These are phyloP conservation scores for Microhierax caerulescens DNA, from an alignment of 2,797 vertebrate species.

Conservation along the genomic window DNA sequence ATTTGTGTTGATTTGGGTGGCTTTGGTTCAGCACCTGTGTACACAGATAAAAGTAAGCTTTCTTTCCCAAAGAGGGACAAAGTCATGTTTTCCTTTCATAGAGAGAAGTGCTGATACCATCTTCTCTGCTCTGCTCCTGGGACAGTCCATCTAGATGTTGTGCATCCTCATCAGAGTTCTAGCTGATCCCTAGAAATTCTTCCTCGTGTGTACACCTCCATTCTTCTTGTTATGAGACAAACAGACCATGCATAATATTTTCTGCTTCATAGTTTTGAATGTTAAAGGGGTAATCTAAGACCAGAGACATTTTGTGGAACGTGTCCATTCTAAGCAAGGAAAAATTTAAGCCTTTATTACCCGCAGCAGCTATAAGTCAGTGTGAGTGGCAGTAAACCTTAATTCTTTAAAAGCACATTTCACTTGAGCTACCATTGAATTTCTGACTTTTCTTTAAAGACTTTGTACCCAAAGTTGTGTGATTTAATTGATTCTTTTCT, in stretches of 20 bases:
- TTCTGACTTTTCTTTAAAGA: background rate
- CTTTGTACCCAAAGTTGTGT: background rate
- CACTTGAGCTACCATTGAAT: background rate
- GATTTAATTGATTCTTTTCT: background rate
- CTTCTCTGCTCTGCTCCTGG: background rate
- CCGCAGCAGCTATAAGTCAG: background rate
- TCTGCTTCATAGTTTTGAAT: background rate
- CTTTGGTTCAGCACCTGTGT: background rate
- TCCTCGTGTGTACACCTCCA: rapidly evolving
- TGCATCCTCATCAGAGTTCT: background rate
- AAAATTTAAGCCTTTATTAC: background rate
- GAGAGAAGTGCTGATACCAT: background rate
- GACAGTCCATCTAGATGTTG: background rate
- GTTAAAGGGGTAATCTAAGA: background rate
- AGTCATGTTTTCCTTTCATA: slow-evolving; percentile 29
- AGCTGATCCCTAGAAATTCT: background rate
- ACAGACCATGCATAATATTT: background rate
- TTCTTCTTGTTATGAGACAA: background rate
- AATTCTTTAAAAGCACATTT: background rate
- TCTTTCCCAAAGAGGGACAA: background rate
- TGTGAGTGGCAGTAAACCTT: background rate
- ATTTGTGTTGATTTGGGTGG: slow-evolving; percentile 50
- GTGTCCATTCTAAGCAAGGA: background rate
- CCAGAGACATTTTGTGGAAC: background rate
- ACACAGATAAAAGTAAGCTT: background rate